These are phyloP conservation scores for Microcebus lehilahytsara DNA, from an alignment of 2,113 vertebrate species.

Conservation along the genomic window DNA sequence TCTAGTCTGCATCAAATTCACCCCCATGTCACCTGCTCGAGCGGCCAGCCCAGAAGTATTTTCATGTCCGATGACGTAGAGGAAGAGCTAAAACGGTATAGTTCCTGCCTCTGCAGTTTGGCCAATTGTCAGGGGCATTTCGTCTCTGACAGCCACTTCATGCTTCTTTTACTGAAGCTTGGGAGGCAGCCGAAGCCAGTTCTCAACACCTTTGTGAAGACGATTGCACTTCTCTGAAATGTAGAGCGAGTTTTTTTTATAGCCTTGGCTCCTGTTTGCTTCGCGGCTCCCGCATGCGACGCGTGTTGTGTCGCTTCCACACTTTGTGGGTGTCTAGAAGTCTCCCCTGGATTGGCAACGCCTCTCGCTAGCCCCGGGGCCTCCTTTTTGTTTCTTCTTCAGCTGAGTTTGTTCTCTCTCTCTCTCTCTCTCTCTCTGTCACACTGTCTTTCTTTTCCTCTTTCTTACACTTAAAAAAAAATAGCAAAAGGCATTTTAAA, in stretches of 20 bases:
- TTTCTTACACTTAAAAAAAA: background rate
- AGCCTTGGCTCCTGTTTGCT: background rate
- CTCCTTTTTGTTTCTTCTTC: conserved; percentile 21
- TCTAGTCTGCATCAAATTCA: background rate
- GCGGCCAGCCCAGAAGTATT: background rate
- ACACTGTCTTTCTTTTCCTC: background rate
- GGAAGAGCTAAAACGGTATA: background rate
- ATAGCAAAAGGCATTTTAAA: conserved; percentile 26
- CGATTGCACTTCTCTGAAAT: background rate
- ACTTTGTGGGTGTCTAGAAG: background rate
- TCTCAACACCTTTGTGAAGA: background rate
- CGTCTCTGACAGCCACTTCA: conserved; percentile 3
- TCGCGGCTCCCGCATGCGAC: fast-evolving
- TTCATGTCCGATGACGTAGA: background rate
- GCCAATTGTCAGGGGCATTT: background rate
- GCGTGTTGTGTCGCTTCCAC: background rate
- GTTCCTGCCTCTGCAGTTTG: background rate
- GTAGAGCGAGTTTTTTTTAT: background rate
- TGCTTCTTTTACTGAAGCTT: background rate
- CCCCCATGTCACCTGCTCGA: background rate
- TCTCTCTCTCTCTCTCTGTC: background rate
- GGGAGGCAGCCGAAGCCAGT: background rate
- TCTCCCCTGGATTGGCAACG: background rate
- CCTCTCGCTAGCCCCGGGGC: background rate
- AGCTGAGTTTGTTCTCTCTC: background rate